These are phyloP conservation scores for Ornithoptera alexandrae DNA, from an alignment of 2,888 invertebrate species.

Conservation along the genomic window DNA sequence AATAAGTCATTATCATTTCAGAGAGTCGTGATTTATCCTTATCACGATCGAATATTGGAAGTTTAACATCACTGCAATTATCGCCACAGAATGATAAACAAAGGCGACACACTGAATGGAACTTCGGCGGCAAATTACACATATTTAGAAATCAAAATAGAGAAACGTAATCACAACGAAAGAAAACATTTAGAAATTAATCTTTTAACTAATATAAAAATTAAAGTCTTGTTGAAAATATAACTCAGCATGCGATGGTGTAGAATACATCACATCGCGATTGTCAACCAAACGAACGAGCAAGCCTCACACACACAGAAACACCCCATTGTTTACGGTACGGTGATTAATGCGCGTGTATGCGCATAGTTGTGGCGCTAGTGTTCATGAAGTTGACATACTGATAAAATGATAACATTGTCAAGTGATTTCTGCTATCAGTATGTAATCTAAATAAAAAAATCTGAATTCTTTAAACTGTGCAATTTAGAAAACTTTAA, in stretches of 20 bases:
- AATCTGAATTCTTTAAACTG: neutral
- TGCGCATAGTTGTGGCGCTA: constrained; percentile 52
- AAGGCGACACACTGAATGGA: constrained; percentile 95
- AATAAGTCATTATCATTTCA: constrained; percentile 88
- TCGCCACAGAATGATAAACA: constrained; percentile 90
- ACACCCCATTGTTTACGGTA: constrained; percentile 71
- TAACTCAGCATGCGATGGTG: constrained; percentile 79
- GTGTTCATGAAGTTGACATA: constrained; percentile 58
- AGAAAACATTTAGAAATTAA: constrained; percentile 79
- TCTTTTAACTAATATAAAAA: constrained; percentile 73
- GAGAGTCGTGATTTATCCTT: constrained; percentile 84
- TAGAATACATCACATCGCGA: constrained; percentile 80
- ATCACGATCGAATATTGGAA: constrained; percentile 88
- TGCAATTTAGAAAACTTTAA: neutral
- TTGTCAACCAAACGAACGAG: constrained; percentile 78
- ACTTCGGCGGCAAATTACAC: constrained; percentile 95
- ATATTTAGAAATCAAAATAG: constrained; percentile 84
- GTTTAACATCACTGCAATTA: constrained; percentile 86
- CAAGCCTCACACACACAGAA: constrained; percentile 72
- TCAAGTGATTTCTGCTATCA: constrained; percentile 53
- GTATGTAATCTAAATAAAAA: constrained; percentile 25
- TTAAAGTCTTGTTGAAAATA: constrained; percentile 76
- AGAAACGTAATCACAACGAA: constrained; percentile 74
- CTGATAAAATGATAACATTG: constrained; percentile 75
- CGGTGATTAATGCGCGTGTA: constrained; percentile 62